Evolutionary conservation across 2,888 invertebrate genomes (phyloP).

Genomic region (Antitype chi): DNA sequence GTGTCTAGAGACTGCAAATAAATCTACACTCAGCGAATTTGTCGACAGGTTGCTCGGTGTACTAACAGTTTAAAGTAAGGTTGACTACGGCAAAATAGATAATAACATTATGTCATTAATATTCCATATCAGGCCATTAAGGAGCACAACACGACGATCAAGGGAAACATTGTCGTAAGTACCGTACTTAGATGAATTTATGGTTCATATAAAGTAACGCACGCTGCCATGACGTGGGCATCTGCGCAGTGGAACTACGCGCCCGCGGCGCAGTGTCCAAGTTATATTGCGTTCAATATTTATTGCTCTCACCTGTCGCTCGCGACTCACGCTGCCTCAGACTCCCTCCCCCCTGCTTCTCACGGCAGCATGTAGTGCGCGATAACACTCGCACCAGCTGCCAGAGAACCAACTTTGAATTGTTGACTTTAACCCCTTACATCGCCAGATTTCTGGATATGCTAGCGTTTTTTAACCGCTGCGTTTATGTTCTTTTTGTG

Average conservation of each 20-base stretch:
- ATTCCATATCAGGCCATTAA: background rate
- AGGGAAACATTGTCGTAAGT: background rate
- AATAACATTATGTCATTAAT: slow-evolving; percentile 15
- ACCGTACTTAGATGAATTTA: background rate
- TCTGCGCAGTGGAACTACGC: slow-evolving; percentile 38
- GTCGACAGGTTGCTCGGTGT: background rate
- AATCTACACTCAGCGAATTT: background rate
- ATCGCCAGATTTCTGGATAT: background rate
- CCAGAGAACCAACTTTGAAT: background rate
- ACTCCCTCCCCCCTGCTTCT: background rate
- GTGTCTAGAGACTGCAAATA: background rate
- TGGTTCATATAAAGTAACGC: background rate
- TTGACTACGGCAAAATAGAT: background rate
- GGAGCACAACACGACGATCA: background rate
- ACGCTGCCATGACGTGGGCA: slow-evolving; percentile 2
- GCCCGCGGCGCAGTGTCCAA: slow-evolving; percentile 65
- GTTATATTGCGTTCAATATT: slow-evolving; percentile 75
- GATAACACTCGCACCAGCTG: background rate
- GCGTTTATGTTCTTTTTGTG: background rate
- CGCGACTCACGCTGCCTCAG: slow-evolving; percentile 13
- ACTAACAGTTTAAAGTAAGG: background rate
- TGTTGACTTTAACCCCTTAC: background rate
- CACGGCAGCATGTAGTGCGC: background rate
- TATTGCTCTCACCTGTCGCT: slow-evolving; percentile 76
- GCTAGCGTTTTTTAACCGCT: too few relatives aligned